Conservation (phyloP, 1,140 invertebrate species). For the Nasonia giraulti region DNA sequence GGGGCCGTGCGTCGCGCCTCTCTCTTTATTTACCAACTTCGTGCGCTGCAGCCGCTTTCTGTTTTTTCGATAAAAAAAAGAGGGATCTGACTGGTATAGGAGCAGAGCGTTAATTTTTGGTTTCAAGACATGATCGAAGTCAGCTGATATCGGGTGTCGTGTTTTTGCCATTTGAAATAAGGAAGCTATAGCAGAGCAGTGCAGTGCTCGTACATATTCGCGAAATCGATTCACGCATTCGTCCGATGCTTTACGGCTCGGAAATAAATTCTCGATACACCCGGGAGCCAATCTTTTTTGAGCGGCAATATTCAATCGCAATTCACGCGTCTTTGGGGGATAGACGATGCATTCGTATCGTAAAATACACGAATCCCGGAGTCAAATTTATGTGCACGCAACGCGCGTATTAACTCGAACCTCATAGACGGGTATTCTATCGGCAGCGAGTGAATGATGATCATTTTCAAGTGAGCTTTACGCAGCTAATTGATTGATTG, state of each 20-base stretch:
- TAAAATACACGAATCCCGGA: conserved; percentile 1
- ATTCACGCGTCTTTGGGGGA: conserved; percentile 40
- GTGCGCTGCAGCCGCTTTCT: neutral
- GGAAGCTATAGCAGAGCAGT: neutral
- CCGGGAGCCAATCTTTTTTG: conserved; percentile 22
- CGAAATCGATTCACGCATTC: neutral
- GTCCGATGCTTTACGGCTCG: neutral
- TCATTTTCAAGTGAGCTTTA: neutral
- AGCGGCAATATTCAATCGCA: conserved; percentile 25
- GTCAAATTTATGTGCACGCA: conserved; percentile 32
- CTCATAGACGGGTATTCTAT: neutral
- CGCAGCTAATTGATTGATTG: neutral
- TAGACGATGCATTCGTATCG: conserved; percentile 23
- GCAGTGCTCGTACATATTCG: neutral
- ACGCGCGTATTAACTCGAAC: neutral
- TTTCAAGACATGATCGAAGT: neutral
- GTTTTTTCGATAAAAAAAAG: neutral
- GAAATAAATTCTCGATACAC: conserved; percentile 32
- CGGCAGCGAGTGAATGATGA: conserved; percentile 10
- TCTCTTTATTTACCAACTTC: conserved; percentile 5
- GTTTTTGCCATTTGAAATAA: neutral
- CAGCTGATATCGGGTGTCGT: neutral
- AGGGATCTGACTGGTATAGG: no score
- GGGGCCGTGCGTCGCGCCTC: neutral
- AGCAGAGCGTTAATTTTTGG: conserved; percentile 1